These are phyloP conservation scores for Xestia ashworthii DNA, from an alignment of 2,888 invertebrate genomes.

Conservation along the genomic window DNA sequence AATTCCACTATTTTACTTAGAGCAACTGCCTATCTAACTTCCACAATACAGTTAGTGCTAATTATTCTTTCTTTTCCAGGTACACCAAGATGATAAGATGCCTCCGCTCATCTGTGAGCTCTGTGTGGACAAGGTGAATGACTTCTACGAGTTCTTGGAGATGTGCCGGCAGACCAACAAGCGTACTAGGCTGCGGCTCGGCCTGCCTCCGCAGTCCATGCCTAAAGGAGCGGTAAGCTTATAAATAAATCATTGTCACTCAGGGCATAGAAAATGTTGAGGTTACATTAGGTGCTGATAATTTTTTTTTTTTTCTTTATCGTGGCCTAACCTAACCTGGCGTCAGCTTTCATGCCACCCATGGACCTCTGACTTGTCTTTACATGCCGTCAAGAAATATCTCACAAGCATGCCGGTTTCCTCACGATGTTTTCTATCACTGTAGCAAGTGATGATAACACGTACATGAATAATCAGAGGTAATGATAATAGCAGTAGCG, in stretches of 20 bases:
- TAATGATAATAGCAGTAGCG: too few species aligned
- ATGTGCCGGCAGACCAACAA: slow-evolving; percentile 90
- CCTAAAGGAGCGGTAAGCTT: slow-evolving; percentile 70
- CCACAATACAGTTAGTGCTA: not conserved
- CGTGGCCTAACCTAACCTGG: too few species aligned
- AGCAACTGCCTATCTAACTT: not conserved
- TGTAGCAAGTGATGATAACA: too few species aligned
- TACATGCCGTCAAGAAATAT: too few species aligned
- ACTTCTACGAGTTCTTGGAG: slow-evolving; percentile 91
- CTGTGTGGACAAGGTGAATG: slow-evolving; percentile 91
- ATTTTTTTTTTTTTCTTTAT: too few species aligned
- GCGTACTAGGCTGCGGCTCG: slow-evolving; percentile 84
- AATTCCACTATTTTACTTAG: not conserved
- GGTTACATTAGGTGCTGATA: not conserved
- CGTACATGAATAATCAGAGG: too few species aligned
- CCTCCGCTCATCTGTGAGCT: slow-evolving; percentile 91
- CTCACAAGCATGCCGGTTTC: too few species aligned
- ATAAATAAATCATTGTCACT: not conserved
- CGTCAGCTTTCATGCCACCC: too few species aligned
- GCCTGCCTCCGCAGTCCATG: slow-evolving; percentile 78
- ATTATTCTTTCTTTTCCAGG: slow-evolving; percentile 76
- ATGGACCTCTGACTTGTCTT: too few species aligned
- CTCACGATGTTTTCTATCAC: too few species aligned
- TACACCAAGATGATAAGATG: slow-evolving; percentile 90
- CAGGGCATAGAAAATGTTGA: not conserved